Conservation (phyloP, 2,888 invertebrate species). For the Scaptomyza caliginosa region DNA sequence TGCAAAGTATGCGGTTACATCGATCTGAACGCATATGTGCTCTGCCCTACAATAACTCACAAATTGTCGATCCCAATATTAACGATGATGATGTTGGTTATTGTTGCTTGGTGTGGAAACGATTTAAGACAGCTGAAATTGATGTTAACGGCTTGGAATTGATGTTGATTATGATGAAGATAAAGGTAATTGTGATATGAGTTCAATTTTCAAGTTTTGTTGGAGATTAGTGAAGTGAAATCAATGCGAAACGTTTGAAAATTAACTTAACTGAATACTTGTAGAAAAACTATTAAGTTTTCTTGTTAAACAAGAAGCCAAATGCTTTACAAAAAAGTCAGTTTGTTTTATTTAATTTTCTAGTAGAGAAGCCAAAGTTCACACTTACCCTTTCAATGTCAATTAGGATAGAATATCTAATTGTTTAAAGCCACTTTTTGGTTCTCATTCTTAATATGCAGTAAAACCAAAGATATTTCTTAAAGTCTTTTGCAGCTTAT, state of each 20-base stretch:
- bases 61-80: conserved; percentile 43
- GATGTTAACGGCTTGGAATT: conserved; percentile 3
- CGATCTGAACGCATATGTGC: conserved; percentile 20
- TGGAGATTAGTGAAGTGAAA: background rate
- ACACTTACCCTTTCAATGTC: conserved; percentile 29
- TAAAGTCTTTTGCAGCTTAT: background rate
- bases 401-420: conserved; percentile 37
- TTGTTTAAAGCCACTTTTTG: no score
- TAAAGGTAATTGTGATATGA: background rate
- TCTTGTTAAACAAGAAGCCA: no score
- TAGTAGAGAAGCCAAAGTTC: conserved; percentile 5
- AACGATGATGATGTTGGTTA: conserved; percentile 9
- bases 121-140: conserved; percentile 19
- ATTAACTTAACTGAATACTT: background rate
- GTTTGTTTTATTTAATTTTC: background rate
- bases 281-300: no score
- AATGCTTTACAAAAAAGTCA: background rate
- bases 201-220: no score
- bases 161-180: background rate
- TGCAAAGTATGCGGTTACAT: conserved; percentile 50
- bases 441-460: no score
- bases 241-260: background rate
- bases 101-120: background rate
- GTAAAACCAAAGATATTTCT: no score
- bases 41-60: conserved; percentile 17